Evolutionary conservation across 2,888 invertebrate genomes (phyloP), one percentile per base, ranked within the genome.

Genomic region (Chymomyza amoena): DNA sequence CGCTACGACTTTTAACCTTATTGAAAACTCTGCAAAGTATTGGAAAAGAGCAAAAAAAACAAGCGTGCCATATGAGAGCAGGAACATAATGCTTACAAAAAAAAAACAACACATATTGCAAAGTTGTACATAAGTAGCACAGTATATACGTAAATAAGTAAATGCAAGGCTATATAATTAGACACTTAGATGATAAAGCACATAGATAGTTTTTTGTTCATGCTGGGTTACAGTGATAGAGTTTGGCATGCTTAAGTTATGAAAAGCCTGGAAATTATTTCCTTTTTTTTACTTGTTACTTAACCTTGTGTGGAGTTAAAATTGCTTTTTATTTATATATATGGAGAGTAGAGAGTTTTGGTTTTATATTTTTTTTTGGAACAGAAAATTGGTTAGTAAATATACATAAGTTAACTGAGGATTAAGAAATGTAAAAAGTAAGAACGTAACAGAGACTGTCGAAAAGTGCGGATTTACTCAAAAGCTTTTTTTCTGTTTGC

Each of bases 1-100:
- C 99, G 93, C 98, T 99, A 93, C 99, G 96, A 94, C 98, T 99
- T 94, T 98, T 98, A 91, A 98, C 97, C 94, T 98, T 98, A 93
- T 95, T 96, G 94, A 98, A 98, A 92, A 98, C 96, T 94, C 98
- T 98, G 95, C 86, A 94, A 83, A 68, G 13, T 67, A 57, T 54
- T 62, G 32, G 62, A 13, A 56, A 32, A 54, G 54, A 54, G 54
- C 54, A 54, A 20, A 54, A 18, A 1, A 13, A 7, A 16, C 10
- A 13, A 16, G 15, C 10, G 54, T 54, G 54, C 16, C 20, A 64
- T 64, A 83, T 85, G 67, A 75, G 69, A 68, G 70, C 20, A 50
- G n/a, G 52, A 16, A 10, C n/a, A 16, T n/a, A 16, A 18, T 61
- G 59, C 25, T 59, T 54, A 7, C 15, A 52, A 52, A 52, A 7